Percentiles rank a stretch among this genome's conserved stretches.
phyloP scores from a whole-genome alignment of 2,888 invertebrate species.

The Nemurella pictetii region DNA sequence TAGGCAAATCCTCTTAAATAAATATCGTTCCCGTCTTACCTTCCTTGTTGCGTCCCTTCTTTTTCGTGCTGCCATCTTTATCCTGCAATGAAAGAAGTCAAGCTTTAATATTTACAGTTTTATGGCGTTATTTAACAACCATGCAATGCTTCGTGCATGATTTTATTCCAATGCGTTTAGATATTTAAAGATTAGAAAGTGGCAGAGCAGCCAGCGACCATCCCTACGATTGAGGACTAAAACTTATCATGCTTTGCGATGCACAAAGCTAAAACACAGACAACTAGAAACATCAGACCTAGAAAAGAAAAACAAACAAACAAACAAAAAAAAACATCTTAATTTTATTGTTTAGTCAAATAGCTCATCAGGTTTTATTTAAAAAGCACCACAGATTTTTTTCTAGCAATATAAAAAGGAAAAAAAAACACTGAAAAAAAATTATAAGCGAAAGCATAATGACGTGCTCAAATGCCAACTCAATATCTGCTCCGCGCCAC shows the following conservation, averaged over 20 bases:
- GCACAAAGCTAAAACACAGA: not conserved
- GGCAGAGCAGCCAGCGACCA: not conserved
- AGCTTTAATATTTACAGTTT: not conserved
- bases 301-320: not conserved
- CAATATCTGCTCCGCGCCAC: no score
- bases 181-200: not conserved
- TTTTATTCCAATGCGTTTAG: not conserved
- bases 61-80: constrained; percentile 71
- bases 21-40: constrained; percentile 61
- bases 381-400: no score
- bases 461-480: no score
- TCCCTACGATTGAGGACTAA: not conserved
- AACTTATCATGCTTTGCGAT: not conserved
- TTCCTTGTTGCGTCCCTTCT: constrained; percentile 88
- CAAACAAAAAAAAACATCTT: not conserved
- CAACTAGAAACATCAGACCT: not conserved
- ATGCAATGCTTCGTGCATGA: not conserved
- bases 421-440: not conserved
- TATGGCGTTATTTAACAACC: not conserved
- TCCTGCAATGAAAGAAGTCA: constrained; percentile 61
- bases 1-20: no score
- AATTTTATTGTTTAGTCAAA: not conserved
- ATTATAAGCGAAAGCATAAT: no score
- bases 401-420: not conserved
- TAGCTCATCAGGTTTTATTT: not conserved